Evolutionary conservation across 1,140 invertebrate species (phyloP), one percentile per base, ranked within the genome.

Genomic region (Pseudomyrmex sp.): DNA sequence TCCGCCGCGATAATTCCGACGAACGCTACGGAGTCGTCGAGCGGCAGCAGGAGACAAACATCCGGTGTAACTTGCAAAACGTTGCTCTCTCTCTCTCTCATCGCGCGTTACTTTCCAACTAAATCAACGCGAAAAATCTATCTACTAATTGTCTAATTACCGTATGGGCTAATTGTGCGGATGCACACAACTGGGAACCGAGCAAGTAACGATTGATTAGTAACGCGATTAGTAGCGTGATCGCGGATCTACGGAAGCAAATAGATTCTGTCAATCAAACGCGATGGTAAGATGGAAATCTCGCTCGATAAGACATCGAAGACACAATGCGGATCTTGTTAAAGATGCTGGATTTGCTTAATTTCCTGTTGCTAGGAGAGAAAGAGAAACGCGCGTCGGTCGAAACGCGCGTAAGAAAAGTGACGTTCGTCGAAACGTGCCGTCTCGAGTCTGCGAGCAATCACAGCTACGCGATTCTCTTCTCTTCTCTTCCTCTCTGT

Each of bases 1-100:
- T 23, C 44, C 54, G 58, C 56, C 48, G n/a, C 12, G 87, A 88
- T 85, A 82, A 87, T 88, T 88, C 46, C 59, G 66, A 54, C 50
- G 50, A 74, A 61, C 48, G 46, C 44, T 12, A 15, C 18, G 74
- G 74, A 66, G 50, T 20, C 35, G 35, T 8, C 50, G 50, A 52
- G 50, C 13, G 7, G 48, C 48, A 50, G 2, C 76, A 44, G 52
- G 18, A 59, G 54, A 80, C 44, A 70, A 80, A 80, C 65, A 70
- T 70, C 66, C 66, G 52, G 23, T 15, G 65, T 69, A 79, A 79
- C 66, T 80, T 59, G 50, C 44, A 54, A 58, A 35, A 50, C 52
- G 65, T 48, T 59, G 48, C 48, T 23, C 44, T 26, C 74, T 76
- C 63, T 54, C 44, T 26, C 74, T 76, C 63, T 54, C 35, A 35